Percentiles rank a stretch among this genome's conserved stretches.
phyloP scores from a whole-genome alignment of 2,888 invertebrate species.

The Patella ulyssiponensis region DNA sequence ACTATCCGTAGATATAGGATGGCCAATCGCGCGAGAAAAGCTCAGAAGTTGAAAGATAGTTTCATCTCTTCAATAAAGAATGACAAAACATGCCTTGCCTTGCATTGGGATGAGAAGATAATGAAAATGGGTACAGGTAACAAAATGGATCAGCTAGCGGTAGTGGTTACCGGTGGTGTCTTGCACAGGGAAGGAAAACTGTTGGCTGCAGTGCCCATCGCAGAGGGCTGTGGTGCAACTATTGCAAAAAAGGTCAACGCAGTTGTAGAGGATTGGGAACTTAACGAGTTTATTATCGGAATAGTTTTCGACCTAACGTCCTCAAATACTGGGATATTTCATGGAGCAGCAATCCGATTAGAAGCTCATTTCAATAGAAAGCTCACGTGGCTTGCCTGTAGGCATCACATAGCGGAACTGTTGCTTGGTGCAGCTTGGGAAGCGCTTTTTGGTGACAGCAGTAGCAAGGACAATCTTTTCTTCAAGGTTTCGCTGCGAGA shows the following conservation, averaged over 20 bases:
- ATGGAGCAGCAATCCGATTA: background rate
- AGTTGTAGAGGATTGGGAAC: background rate
- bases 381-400: too few species aligned
- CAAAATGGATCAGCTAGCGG: background rate
- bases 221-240: background rate
- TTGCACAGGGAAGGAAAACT: background rate
- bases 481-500: too few species aligned
- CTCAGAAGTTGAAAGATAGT: background rate
- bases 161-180: background rate
- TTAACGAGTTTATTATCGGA: background rate
- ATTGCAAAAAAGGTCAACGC: background rate
- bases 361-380: background rate
- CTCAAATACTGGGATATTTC: background rate
- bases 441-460: too few species aligned
- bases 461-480: too few species aligned
- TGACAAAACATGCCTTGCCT: background rate
- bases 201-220: background rate
- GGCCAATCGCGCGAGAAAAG: background rate
- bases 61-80: background rate
- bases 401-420: too few species aligned
- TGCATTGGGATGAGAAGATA: background rate
- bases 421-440: too few species aligned
- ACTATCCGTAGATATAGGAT: background rate
- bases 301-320: background rate
- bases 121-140: background rate